phyloP scores from a whole-genome alignment of 2,888 invertebrate species.

The Temnothorax rugatulus region DNA sequence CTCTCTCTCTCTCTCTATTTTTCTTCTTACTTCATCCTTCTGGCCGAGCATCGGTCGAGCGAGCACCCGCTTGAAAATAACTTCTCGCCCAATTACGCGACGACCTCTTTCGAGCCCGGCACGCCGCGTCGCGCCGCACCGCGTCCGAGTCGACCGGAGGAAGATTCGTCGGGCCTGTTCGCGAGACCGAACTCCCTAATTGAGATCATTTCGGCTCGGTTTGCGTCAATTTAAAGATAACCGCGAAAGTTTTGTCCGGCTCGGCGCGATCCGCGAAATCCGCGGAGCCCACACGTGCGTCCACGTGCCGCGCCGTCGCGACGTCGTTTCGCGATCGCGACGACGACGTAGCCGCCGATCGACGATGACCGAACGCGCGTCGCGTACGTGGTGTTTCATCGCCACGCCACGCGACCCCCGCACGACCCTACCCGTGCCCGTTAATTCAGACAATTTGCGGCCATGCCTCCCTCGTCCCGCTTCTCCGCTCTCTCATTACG shows the following conservation, averaged over 20 bases:
- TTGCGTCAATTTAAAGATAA: conserved; percentile 74
- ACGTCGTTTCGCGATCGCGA: neutral
- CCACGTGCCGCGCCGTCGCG: neutral
- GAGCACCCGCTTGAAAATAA: conserved; percentile 53
- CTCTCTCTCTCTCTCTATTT: neutral
- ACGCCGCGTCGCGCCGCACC: neutral
- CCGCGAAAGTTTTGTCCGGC: conserved; percentile 70
- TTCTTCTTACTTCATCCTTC: neutral
- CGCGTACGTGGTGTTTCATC: conserved; percentile 73
- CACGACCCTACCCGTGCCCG: conserved; percentile 79
- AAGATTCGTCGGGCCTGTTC: conserved; percentile 57
- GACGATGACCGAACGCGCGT: conserved; percentile 18
- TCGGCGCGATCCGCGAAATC: neutral
- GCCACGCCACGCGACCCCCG: conserved; percentile 62
- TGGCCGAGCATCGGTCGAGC: conserved; percentile 27
- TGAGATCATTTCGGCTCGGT: conserved; percentile 75
- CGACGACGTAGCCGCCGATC: neutral
- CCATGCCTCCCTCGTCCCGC: conserved; percentile 67
- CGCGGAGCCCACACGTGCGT: neutral
- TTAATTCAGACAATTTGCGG: conserved; percentile 84
- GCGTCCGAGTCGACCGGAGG: conserved; percentile 52
- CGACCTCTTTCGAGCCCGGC: conserved; percentile 48
- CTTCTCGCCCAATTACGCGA: conserved; percentile 51
- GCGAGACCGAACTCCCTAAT: conserved; percentile 69
- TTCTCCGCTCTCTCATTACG: conserved; percentile 71